Conservation (phyloP, 2,797 vertebrate species). For the Streptopelia turtur region DNA sequence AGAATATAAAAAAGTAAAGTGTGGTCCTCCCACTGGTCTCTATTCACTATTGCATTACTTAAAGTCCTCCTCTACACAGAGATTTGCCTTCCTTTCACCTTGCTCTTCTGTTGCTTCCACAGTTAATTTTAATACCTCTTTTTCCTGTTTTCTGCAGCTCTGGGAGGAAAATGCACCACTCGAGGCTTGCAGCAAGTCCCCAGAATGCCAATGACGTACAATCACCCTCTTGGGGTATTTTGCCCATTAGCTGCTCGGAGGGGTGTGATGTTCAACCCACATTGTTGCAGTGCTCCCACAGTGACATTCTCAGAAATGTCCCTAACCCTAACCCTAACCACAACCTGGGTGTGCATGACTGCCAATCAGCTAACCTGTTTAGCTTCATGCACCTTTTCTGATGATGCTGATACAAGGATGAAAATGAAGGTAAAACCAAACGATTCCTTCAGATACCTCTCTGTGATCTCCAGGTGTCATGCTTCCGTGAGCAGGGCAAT, state of each 20-base stretch:
- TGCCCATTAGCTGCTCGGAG: background rate
- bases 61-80: background rate
- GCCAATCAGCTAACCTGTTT: accelerated
- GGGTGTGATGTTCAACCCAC: background rate
- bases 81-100: background rate
- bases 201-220: accelerated
- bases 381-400: background rate
- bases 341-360: accelerated
- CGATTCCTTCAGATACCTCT: background rate
- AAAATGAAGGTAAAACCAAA: background rate
- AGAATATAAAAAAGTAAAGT: background rate
- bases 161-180: background rate
- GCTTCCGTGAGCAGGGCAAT: background rate
- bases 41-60: background rate
- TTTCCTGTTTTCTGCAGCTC: background rate
- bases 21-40: background rate
- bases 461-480: background rate
- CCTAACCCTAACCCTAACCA: background rate
- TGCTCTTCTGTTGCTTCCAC: background rate
- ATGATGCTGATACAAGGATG: background rate
- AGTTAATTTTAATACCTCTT: background rate
- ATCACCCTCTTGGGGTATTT: background rate
- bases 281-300: background rate
- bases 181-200: background rate
- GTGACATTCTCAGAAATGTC: background rate